These are phyloP conservation scores for Peribatodes rhomboidaria DNA, from an alignment of 2,888 invertebrate genomes.

Conservation along the genomic window DNA sequence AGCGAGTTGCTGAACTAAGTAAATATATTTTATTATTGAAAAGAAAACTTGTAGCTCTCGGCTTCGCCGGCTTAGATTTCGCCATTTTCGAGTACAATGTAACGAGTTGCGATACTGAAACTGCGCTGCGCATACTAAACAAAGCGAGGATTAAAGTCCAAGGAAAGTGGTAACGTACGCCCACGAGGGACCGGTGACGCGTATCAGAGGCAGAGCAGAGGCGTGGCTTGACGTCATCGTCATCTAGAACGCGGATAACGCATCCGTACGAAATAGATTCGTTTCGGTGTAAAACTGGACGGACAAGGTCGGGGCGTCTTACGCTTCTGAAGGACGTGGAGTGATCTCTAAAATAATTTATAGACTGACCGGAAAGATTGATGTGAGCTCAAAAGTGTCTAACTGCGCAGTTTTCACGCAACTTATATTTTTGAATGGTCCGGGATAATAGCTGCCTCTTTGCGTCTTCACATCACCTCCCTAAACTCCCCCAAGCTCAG, in stretches of 20 bases:
- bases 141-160: constrained; percentile 47
- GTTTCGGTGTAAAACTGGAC: constrained; percentile 5
- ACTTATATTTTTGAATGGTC: too few relatives aligned
- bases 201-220: constrained; percentile 13
- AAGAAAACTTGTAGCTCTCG: too few relatives aligned
- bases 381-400: too few relatives aligned
- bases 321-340: neutral
- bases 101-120: constrained; percentile 1
- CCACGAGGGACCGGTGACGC: constrained; percentile 38
- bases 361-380: neutral
- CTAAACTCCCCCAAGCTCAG: too few relatives aligned
- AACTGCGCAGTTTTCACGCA: too few relatives aligned
- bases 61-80: too few relatives aligned
- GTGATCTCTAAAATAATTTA: neutral
- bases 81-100: too few relatives aligned
- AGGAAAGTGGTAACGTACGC: constrained; percentile 44
- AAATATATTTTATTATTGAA: too few relatives aligned
- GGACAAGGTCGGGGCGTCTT: constrained; percentile 7
- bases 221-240: constrained; percentile 43
- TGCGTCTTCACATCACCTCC: too few relatives aligned
- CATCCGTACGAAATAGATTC: constrained; percentile 10
- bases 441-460: too few relatives aligned
- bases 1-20: too few relatives aligned
- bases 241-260: constrained; percentile 8
- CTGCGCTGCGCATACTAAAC: neutral